Percentiles rank a stretch among this genome's conserved stretches.
phyloP scores from a whole-genome alignment of 1,140 invertebrate species.

The Megalopta genalis region DNA sequence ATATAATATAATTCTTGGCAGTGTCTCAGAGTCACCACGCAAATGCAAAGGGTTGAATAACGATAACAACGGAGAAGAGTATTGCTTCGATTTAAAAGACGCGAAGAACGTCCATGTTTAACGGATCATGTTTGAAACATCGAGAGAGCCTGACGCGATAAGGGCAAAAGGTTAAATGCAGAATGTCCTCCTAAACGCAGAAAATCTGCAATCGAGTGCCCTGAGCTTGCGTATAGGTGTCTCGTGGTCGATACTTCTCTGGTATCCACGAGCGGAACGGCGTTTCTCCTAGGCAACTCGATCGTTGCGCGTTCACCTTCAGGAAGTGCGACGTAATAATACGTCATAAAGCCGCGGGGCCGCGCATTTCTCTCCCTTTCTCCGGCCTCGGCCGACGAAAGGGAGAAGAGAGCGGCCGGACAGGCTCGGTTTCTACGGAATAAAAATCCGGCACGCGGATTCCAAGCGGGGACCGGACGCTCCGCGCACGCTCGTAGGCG shows the following conservation, averaged over 20 bases:
- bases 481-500: not conserved
- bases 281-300: not conserved
- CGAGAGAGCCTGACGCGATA: too few species aligned
- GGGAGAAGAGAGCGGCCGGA: constrained; percentile 16
- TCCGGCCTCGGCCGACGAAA: constrained; percentile 2
- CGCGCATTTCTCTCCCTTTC: constrained; percentile 1
- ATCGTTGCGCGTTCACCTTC: not conserved
- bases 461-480: not conserved
- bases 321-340: constrained; percentile 29
- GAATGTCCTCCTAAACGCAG: too few species aligned
- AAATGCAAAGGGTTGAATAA: too few species aligned
- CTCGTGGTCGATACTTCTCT: not conserved
- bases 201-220: too few species aligned
- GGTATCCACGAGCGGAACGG: not conserved
- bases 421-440: constrained; percentile 1
- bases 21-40: too few species aligned
- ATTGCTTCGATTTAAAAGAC: too few species aligned
- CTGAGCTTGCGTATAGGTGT: too few species aligned
- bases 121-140: too few species aligned
- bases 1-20: too few species aligned
- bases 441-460: constrained; percentile 17
- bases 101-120: too few species aligned
- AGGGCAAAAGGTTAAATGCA: too few species aligned
- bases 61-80: too few species aligned
- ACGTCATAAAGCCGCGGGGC: constrained; percentile 21